Conservation (phyloP, 2,113 vertebrate species). For the Pipa parva region DNA sequence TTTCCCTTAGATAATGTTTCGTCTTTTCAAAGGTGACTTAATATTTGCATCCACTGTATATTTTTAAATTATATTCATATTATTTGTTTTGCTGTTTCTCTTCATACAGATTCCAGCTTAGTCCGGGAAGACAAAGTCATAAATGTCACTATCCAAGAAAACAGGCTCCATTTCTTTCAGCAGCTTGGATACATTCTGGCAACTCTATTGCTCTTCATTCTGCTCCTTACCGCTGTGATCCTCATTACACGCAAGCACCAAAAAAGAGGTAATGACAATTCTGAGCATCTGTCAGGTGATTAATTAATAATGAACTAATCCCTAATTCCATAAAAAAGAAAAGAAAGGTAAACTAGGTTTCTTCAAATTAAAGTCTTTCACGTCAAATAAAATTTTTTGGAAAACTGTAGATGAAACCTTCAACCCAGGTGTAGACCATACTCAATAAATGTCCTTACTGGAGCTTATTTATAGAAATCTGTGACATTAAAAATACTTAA, state of each 20-base stretch:
- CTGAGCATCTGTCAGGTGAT: slow-evolving; percentile 9
- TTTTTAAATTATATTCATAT: too few relatives aligned
- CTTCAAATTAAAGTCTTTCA: too few relatives aligned
- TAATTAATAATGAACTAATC: too few relatives aligned
- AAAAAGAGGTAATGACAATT: slow-evolving; percentile 68
- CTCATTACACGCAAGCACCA: slow-evolving; percentile 71
- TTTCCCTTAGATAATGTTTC: too few relatives aligned
- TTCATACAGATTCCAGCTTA: slow-evolving; percentile 61
- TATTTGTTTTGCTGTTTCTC: background rate
- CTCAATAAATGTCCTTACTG: background rate
- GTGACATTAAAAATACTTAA: too few relatives aligned
- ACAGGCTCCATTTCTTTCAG: slow-evolving; percentile 78
- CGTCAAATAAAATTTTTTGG: too few relatives aligned
- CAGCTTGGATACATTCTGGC: slow-evolving; percentile 89
- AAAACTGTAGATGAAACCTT: background rate
- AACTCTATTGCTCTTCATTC: slow-evolving; percentile 75
- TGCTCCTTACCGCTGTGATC: slow-evolving; percentile 70
- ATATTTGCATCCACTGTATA: too few relatives aligned
- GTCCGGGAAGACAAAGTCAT: slow-evolving; percentile 71
- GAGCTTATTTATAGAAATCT: too few relatives aligned
- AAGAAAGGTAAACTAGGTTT: too few relatives aligned
- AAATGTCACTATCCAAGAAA: slow-evolving; percentile 85
- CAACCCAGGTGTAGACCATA: background rate
- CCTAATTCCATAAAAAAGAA: too few relatives aligned
- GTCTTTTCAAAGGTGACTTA: too few relatives aligned